Evolutionary conservation across 2,113 vertebrate species (phyloP).

Genomic region (Pagrus major): DNA sequence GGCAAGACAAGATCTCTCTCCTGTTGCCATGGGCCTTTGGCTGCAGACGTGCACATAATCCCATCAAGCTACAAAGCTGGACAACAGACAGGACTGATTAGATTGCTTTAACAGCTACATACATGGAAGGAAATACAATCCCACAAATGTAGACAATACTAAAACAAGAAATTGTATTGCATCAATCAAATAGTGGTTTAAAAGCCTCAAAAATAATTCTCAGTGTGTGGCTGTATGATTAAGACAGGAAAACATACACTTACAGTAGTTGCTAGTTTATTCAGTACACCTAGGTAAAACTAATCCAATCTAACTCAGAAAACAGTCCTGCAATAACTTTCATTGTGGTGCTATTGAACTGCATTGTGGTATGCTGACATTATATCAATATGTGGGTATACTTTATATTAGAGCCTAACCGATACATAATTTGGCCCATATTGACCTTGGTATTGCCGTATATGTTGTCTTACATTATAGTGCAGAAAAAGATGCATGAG

Average conservation of each 20-base stretch:
- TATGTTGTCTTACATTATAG: no score
- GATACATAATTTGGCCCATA: no score
- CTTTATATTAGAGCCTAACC: no score
- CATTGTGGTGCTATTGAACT: not conserved
- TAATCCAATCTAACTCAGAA: not conserved
- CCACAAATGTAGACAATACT: not conserved
- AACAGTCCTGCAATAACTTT: not conserved
- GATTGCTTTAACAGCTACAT: not conserved
- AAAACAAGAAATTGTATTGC: not conserved
- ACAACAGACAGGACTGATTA: not conserved
- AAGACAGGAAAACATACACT: not conserved
- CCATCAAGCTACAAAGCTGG: not conserved
- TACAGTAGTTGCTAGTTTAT: not conserved
- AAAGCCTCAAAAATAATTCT: not conserved
- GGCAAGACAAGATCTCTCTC: not conserved
- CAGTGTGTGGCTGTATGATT: not conserved
- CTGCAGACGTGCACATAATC: constrained; percentile 5
- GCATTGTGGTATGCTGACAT: not conserved
- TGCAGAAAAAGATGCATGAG: no score
- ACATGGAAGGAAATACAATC: not conserved
- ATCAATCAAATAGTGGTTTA: not conserved
- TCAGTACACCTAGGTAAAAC: not conserved
- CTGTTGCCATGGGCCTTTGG: not conserved
- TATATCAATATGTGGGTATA: not conserved
- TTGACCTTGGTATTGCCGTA: no score